A percentile compares a stretch with the other conserved stretches of the same genome.
phyloP scores from a whole-genome alignment of 2,113 vertebrate genomes.

The Mus musculus region DNA sequence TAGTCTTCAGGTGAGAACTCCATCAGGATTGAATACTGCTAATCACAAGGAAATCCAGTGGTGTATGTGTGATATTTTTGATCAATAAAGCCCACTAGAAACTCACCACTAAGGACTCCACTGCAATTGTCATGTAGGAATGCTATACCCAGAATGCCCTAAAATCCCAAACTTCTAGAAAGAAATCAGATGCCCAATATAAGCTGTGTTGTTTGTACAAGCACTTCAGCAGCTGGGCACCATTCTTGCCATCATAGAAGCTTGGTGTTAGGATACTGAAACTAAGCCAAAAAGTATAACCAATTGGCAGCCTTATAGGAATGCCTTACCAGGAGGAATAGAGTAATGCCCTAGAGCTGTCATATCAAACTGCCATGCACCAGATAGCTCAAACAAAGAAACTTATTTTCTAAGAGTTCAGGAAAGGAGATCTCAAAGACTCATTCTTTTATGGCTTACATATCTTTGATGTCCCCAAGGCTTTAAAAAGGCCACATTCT shows the following conservation, averaged over 20 bases:
- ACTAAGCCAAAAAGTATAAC: not conserved
- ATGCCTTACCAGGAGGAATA: not conserved
- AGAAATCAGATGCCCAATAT: not conserved
- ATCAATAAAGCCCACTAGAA: not conserved
- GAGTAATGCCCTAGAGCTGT: not conserved
- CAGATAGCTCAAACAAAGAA: not conserved
- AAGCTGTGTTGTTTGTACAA: not conserved
- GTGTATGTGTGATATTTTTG: not conserved
- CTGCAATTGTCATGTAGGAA: not conserved
- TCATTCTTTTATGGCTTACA: not conserved
- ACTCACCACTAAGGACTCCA: not conserved
- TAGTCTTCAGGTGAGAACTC: not conserved
- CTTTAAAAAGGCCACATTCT: not conserved
- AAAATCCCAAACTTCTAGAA: not conserved
- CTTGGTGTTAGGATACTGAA: not conserved
- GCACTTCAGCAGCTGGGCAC: not conserved
- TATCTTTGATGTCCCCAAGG: not conserved
- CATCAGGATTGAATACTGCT: not conserved
- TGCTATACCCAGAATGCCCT: not conserved
- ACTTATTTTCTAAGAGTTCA: not conserved
- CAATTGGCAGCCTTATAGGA: not conserved
- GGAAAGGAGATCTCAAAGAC: not conserved
- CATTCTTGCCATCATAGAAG: not conserved
- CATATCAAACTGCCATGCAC: not conserved
- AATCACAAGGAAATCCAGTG: not conserved